Percentiles rank a stretch among this genome's conserved stretches.
Evolutionary conservation across 1,140 invertebrate species (phyloP).

Genomic region (Lordiphosa collinella): DNA sequence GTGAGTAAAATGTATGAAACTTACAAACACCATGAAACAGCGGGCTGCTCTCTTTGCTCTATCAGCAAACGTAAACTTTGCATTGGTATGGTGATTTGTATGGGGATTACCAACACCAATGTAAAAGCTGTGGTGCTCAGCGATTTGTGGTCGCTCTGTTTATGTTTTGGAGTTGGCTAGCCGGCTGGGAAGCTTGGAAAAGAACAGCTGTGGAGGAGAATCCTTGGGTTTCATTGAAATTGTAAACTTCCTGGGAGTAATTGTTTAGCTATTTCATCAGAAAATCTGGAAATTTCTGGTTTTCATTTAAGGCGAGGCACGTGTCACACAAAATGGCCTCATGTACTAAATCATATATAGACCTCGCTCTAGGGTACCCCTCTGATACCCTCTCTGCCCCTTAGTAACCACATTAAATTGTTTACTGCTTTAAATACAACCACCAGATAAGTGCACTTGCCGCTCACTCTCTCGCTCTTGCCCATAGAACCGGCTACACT

Average conservation of each 20-base stretch:
- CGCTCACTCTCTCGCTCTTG: conserved; percentile 10
- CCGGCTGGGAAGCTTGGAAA: neutral
- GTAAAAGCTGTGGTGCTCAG: conserved; percentile 12
- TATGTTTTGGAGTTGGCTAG: conserved; percentile 16
- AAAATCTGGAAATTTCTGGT: conserved; percentile 10
- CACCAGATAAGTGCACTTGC: conserved; percentile 24
- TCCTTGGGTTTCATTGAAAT: too few relatives aligned
- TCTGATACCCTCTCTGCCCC: neutral
- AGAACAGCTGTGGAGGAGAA: conserved; percentile 17
- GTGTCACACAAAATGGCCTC: neutral
- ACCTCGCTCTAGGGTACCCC: conserved; percentile 6
- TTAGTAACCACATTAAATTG: neutral
- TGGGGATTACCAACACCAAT: conserved; percentile 29
- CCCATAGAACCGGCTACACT: neutral
- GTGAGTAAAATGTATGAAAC: neutral
- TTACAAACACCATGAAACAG: conserved; percentile 23
- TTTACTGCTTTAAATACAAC: conserved; percentile 7
- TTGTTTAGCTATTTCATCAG: conserved; percentile 20
- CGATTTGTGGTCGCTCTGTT: conserved; percentile 41
- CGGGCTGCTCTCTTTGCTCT: conserved; percentile 30
- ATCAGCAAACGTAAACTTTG: conserved; percentile 1
- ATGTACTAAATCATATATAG: neutral
- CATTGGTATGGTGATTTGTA: conserved; percentile 13
- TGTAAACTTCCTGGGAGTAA: neutral
- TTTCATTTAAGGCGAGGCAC: conserved; percentile 5